Evolutionary conservation across 2,888 invertebrate species (phyloP).

Genomic region (Plagodis pulveraria): DNA sequence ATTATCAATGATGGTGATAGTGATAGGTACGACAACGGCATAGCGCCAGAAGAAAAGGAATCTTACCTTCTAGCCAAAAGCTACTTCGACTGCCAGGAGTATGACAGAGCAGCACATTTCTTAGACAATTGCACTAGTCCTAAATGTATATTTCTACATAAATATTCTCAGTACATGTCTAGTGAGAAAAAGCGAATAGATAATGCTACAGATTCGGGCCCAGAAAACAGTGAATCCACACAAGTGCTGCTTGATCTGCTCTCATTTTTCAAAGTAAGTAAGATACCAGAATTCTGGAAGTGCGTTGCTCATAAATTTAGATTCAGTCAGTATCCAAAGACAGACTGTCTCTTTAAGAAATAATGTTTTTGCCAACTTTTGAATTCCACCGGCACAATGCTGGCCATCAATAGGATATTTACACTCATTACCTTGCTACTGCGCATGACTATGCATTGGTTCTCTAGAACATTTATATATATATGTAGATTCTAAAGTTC

Average conservation of each 20-base stretch:
- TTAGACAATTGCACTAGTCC: constrained; percentile 88
- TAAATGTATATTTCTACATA: constrained; percentile 92
- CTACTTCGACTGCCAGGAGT: constrained; percentile 96
- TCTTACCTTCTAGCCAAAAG: constrained; percentile 92
- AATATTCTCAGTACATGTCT: constrained; percentile 94
- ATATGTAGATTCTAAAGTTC: no score
- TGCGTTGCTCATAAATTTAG: no score
- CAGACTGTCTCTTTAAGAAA: no score
- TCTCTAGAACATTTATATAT: no score
- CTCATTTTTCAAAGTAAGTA: constrained; percentile 74
- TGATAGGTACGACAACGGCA: constrained; percentile 64
- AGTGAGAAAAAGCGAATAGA: constrained; percentile 96
- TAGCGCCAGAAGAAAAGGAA: constrained; percentile 87
- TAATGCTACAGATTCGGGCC: constrained; percentile 80
- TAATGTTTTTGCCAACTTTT: no score
- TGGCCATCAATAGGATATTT: no score
- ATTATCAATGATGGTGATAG: constrained; percentile 79
- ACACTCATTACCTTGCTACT: no score
- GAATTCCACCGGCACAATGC: no score
- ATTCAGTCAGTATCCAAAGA: no score
- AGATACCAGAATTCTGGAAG: neutral
- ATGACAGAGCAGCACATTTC: constrained; percentile 94
- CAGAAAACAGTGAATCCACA: constrained; percentile 72
- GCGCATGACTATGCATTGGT: no score
- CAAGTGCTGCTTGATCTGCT: constrained; percentile 74